A percentile compares a stretch with the other conserved stretches of the same genome.
phyloP scores from a whole-genome alignment of 2,888 invertebrate genomes.

The Epinotia brunnichana region DNA sequence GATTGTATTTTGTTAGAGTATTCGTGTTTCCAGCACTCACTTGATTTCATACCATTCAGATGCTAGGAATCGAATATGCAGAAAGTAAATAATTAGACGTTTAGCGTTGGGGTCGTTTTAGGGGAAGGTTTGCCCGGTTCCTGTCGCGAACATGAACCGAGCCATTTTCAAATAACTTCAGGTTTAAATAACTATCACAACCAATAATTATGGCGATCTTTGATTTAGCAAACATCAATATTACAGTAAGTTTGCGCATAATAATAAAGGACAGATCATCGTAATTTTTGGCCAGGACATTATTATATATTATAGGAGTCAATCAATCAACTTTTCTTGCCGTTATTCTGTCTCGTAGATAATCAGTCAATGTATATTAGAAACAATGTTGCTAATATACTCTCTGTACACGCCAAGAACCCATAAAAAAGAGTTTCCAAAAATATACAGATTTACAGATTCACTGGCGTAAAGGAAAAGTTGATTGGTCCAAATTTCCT shows the following conservation, averaged over 20 bases:
- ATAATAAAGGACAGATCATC: slow-evolving; percentile 2
- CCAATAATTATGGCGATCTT: slow-evolving; percentile 16
- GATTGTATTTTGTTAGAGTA: not conserved
- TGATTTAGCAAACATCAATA: not conserved
- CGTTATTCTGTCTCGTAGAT: not conserved
- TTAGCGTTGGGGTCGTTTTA: slow-evolving; percentile 3
- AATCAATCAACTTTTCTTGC: not conserved
- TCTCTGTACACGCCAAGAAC: no score
- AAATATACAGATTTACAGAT: no score
- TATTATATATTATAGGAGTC: not conserved
- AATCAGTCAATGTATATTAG: no score
- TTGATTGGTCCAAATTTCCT: not conserved
- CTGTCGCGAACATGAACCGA: not conserved
- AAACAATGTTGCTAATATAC: no score
- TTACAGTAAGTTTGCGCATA: not conserved
- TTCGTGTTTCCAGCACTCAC: not conserved
- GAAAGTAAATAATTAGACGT: not conserved
- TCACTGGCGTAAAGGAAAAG: not conserved
- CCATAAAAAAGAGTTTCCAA: no score
- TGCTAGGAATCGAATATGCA: slow-evolving; percentile 17
- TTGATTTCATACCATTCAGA: slow-evolving; percentile 10
- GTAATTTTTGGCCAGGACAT: slow-evolving; percentile 7
- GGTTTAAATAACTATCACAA: not conserved
- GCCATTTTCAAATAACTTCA: not conserved
- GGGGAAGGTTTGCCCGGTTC: slow-evolving; percentile 1